Base-by-base conservation (phyloP, 2,797 vertebrate genomes). In the Falco berigora region DNA sequence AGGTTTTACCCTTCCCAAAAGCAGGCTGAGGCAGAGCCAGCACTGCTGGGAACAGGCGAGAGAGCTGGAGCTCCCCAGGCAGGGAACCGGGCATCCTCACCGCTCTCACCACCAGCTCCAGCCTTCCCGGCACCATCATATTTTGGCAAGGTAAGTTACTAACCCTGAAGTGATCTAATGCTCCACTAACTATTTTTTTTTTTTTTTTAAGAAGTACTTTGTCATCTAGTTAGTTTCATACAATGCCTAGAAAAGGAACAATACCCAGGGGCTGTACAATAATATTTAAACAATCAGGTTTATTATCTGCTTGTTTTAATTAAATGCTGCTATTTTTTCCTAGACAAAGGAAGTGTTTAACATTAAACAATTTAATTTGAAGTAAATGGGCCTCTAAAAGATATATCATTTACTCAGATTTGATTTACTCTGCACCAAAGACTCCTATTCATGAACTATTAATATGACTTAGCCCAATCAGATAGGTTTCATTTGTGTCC, bases 401-500 rank as follows among this genome's bases (percentile, higher is more conserved):
- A 82, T 61, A 14, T 24, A 87, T 30, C 11, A 6, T 30, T 90
- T 68, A 77, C 49, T 94, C 62, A 81, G 68, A 78, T 88, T 68
- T 94, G 72, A 92, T 95, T 96, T 92, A 93, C 38, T 56, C 53
- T 81, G 71, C 72, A 87, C 55, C 91, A 84, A 97, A 96, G 59
- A 88, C 23, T 93, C 40, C 58, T 95, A 50, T 94, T 97, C 90
- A n/a, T 90, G 89, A 93, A 88, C 47, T 89, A 95, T 96, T 96
- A 94, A 81, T 92, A 80, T 32, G 78, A 91, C 92, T 96, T 92
- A 94, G 89, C 25, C 89, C 90, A 94, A 92, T 74, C 71, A 94
- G 79, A 96, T 89, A 18, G 1, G 15, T 94, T 97, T 93, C 85
- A 94, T 95, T 98, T 97, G 90, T 92, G 95, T 91, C 85, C 94